Evolutionary conservation across 2,797 vertebrate species (phyloP).

Genomic region (Microhierax caerulescens): DNA sequence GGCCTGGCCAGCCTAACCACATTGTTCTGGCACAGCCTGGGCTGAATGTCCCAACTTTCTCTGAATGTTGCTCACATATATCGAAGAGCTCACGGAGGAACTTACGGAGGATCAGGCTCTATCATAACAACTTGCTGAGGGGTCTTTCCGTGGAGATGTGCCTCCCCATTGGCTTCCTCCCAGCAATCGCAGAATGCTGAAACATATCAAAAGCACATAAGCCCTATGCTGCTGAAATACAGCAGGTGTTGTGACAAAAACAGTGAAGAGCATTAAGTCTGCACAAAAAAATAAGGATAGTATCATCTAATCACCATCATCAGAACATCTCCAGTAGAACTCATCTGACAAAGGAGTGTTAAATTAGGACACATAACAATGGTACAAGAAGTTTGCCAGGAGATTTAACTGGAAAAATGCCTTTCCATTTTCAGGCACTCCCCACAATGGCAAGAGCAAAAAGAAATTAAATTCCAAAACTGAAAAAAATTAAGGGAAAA

Average conservation of each 20-base stretch:
- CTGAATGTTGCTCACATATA: background rate
- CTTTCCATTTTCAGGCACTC: constrained; percentile 44
- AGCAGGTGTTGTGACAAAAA: background rate
- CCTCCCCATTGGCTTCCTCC: background rate
- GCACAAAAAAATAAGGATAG: background rate
- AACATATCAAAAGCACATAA: background rate
- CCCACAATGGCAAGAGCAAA: constrained; percentile 39
- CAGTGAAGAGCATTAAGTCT: background rate
- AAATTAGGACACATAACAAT: constrained; percentile 56
- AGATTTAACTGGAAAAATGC: constrained; percentile 41
- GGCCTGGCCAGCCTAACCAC: background rate
- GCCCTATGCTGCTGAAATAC: background rate
- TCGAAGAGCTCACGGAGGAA: background rate
- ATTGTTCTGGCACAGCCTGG: background rate
- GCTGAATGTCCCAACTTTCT: background rate
- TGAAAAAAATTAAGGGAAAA: background rate
- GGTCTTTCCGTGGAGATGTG: background rate
- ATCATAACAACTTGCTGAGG: background rate
- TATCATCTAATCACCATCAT: background rate
- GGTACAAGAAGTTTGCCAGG: constrained; percentile 21
- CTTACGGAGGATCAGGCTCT: background rate
- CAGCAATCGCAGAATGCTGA: background rate
- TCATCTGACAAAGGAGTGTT: constrained; percentile 26
- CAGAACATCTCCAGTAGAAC: background rate
- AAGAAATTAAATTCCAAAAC: constrained; percentile 42